phyloP scores from a whole-genome alignment of 2,888 invertebrate species.

The Callosobruchus maculatus region DNA sequence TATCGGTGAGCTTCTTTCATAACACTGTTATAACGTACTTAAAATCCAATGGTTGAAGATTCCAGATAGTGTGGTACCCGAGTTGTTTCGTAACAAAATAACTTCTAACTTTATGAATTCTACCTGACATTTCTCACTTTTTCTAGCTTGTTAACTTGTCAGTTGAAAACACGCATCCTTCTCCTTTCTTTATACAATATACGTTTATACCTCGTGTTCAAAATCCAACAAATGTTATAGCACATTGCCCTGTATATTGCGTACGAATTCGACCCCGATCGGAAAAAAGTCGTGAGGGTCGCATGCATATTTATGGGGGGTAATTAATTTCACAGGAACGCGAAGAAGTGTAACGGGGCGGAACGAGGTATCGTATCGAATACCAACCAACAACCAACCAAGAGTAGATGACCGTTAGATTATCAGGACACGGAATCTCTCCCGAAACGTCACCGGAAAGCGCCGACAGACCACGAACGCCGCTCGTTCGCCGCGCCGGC shows the following conservation, averaged over 20 bases:
- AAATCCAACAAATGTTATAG: too few species aligned
- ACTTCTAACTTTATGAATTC: too few species aligned
- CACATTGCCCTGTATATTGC: not conserved
- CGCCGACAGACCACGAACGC: not conserved
- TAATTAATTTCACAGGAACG: constrained; percentile 35
- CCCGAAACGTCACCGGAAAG: not conserved
- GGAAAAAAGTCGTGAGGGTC: constrained; percentile 26
- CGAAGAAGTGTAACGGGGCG: constrained; percentile 16
- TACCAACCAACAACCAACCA: constrained; percentile 12
- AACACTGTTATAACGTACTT: too few species aligned
- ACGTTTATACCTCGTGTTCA: too few species aligned
- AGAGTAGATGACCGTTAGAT: constrained; percentile 37
- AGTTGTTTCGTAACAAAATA: too few species aligned
- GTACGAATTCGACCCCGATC: constrained; percentile 8
- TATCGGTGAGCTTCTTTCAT: too few species aligned
- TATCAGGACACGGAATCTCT: constrained; percentile 39
- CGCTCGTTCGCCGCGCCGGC: not conserved
- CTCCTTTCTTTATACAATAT: too few species aligned
- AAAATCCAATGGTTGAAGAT: too few species aligned
- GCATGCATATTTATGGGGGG: constrained; percentile 23
- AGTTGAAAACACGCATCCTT: too few species aligned
- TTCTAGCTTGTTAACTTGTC: too few species aligned
- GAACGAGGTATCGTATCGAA: not conserved
- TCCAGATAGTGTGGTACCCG: too few species aligned
- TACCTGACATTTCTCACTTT: too few species aligned